Percentiles rank a stretch among this genome's conserved stretches.
Evolutionary conservation across 1,140 invertebrate genomes (phyloP).

Genomic region (Cotesia glomerata): DNA sequence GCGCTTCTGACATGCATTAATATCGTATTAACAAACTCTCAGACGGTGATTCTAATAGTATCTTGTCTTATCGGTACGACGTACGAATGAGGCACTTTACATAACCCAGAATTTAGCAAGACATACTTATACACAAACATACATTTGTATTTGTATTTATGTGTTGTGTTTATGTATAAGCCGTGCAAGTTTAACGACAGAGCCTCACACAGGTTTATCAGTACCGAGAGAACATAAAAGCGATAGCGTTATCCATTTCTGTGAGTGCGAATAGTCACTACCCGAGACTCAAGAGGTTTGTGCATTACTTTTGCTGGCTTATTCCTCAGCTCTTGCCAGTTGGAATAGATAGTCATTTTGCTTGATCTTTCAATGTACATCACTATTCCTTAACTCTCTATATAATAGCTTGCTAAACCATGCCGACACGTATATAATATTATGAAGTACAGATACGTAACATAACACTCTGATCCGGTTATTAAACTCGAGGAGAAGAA

Average conservation of each 20-base stretch:
- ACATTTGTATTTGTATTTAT: not conserved
- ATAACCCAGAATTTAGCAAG: slow-evolving; percentile 17
- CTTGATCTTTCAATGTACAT: too few relatives aligned
- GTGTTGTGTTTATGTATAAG: not conserved
- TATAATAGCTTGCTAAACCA: too few relatives aligned
- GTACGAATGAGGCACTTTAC: slow-evolving; percentile 21
- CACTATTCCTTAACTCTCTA: not conserved
- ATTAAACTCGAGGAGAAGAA: not conserved
- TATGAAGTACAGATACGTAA: not conserved
- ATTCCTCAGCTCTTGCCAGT: not conserved
- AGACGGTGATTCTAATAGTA: too few relatives aligned
- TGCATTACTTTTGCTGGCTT: not conserved
- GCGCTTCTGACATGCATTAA: too few relatives aligned
- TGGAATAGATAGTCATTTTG: not conserved
- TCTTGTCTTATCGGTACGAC: slow-evolving; percentile 12
- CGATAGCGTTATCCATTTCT: slow-evolving; percentile 23
- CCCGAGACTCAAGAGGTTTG: not conserved
- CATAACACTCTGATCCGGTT: not conserved
- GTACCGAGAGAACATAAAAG: slow-evolving; percentile 14
- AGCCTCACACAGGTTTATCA: slow-evolving; percentile 16
- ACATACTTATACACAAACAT: not conserved
- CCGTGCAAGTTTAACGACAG: not conserved
- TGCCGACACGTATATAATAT: not conserved
- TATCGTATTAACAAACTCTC: too few relatives aligned
- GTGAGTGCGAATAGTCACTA: not conserved